Evolutionary conservation across 2,113 vertebrate species (phyloP).

Genomic region (Pangasianodon gigas): DNA sequence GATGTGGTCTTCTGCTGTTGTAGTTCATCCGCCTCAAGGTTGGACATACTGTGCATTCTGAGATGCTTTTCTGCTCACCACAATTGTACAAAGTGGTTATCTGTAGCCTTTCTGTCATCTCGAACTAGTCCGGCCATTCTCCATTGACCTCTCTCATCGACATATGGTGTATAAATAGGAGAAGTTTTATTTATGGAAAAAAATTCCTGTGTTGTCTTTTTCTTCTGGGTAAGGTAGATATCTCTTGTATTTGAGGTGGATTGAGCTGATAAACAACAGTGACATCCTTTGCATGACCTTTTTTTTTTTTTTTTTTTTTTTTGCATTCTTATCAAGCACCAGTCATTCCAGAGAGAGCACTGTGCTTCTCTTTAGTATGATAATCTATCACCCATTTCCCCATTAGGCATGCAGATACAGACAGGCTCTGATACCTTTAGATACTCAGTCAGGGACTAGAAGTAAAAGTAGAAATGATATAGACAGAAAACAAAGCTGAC

Average conservation of each 20-base stretch:
- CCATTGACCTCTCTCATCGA: no score
- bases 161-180: not conserved
- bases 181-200: not conserved
- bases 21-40: no score
- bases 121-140: no score
- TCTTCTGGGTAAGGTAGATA: not conserved
- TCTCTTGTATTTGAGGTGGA: not conserved
- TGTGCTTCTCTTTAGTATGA: slow-evolving; percentile 6
- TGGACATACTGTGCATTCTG: no score
- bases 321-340: not conserved
- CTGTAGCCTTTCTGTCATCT: no score
- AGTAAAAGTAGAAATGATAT: not conserved
- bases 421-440: not conserved
- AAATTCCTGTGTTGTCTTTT: not conserved
- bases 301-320: no score
- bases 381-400: slow-evolving; percentile 18
- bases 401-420: not conserved
- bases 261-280: slow-evolving; percentile 2
- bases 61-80: no score
- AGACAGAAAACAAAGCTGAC: not conserved
- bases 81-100: no score
- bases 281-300: not conserved
- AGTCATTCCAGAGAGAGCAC: slow-evolving; percentile 12
- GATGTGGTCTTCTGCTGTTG: no score
- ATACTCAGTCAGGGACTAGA: not conserved